Conservation (phyloP, 2,113 vertebrate species). For the Grus americana region DNA sequence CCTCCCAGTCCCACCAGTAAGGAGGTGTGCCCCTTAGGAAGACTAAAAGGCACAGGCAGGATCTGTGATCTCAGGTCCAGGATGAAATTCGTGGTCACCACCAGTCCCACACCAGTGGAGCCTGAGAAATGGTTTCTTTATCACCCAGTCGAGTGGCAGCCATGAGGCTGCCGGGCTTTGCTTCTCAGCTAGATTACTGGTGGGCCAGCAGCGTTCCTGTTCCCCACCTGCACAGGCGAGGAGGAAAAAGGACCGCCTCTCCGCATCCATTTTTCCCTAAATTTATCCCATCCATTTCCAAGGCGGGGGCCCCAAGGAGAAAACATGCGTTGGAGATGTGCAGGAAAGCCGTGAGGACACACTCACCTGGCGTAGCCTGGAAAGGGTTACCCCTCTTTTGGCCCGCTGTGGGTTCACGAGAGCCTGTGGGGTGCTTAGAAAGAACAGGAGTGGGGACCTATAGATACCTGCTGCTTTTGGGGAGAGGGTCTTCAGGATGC, state of each 20-base stretch:
- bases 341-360: background rate
- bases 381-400: background rate
- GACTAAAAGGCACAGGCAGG: background rate
- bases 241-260: background rate
- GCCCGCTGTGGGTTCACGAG: background rate
- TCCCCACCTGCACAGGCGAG: background rate
- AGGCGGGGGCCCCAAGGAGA: background rate
- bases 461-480: background rate
- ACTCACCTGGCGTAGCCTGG: too few relatives aligned
- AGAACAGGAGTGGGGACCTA: background rate
- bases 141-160: background rate
- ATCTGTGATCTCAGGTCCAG: background rate
- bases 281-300: background rate
- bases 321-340: rapidly evolving
- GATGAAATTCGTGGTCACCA: background rate
- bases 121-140: background rate
- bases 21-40: background rate
- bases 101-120: background rate
- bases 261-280: background rate
- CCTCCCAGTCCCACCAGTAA: background rate
- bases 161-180: background rate
- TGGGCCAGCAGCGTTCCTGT: background rate
- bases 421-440: background rate
- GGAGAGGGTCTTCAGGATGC: background rate
- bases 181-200: background rate